Percentiles rank a stretch among this genome's conserved stretches.
phyloP scores from a whole-genome alignment of 1,140 invertebrate species.

The Ridgeia piscesae region DNA sequence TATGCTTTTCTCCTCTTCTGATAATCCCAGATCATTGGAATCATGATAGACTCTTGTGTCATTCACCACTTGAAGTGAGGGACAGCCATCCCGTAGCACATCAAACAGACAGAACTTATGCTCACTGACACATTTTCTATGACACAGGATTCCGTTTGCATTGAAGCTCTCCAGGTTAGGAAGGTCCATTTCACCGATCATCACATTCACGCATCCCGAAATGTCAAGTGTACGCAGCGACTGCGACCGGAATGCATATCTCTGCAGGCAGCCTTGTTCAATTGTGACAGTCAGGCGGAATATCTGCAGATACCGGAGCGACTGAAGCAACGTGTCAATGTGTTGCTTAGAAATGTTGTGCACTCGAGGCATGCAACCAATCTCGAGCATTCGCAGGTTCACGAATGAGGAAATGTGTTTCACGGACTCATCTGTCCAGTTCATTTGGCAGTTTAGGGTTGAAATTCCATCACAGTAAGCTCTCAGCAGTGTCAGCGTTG shows the following conservation, averaged over 20 bases:
- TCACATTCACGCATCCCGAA: not conserved
- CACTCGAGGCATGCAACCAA: not conserved
- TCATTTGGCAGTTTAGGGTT: not conserved
- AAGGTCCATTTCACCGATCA: not conserved
- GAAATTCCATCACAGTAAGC: not conserved
- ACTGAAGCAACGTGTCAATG: not conserved
- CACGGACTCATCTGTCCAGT: not conserved
- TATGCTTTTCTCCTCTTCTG: not conserved
- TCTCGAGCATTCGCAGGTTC: not conserved
- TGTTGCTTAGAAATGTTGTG: not conserved
- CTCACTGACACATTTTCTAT: not conserved
- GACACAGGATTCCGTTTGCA: not conserved
- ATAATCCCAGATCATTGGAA: not conserved
- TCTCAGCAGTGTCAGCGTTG: not conserved
- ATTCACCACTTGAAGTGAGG: not conserved
- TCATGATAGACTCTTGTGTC: not conserved
- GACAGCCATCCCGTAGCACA: not conserved
- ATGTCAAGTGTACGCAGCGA: not conserved
- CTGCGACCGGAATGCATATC: not conserved
- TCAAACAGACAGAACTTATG: not conserved
- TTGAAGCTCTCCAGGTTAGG: not conserved
- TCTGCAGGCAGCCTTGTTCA: not conserved
- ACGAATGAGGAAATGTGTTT: not conserved
- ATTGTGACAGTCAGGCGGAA: not conserved
- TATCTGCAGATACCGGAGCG: not conserved